Evolutionary conservation across 2,113 vertebrate genomes (phyloP).

Genomic region (Rallus limicola): DNA sequence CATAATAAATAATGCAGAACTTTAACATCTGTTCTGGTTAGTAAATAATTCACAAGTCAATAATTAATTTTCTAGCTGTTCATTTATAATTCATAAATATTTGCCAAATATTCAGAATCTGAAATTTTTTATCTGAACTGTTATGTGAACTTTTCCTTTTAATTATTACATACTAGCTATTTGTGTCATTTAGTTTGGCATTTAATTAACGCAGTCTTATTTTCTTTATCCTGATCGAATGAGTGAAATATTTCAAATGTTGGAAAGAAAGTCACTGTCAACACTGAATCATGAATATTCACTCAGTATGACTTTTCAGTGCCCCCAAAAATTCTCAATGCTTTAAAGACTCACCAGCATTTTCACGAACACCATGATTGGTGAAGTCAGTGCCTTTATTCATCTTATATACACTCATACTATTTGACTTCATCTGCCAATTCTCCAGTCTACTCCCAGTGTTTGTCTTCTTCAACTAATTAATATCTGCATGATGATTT

Average conservation of each 20-base stretch:
- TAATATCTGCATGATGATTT: neutral
- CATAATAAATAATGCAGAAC: conserved; percentile 64
- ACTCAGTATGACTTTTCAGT: neutral
- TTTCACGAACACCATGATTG: neutral
- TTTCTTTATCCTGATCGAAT: neutral
- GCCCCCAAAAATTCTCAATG: neutral
- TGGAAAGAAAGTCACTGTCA: neutral
- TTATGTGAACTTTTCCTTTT: conserved; percentile 30
- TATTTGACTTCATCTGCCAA: neutral
- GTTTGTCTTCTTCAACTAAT: neutral
- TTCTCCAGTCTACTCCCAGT: neutral
- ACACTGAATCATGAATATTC: neutral
- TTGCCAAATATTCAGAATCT: conserved; percentile 59
- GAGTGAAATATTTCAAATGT: conserved; percentile 5
- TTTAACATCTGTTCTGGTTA: conserved; percentile 62
- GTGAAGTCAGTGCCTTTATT: neutral
- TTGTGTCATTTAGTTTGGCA: conserved; percentile 23
- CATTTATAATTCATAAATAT: conserved; percentile 69
- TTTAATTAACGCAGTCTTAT: conserved; percentile 40
- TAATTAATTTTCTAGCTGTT: conserved; percentile 66
- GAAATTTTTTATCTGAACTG: conserved; percentile 40
- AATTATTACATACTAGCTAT: conserved; percentile 21
- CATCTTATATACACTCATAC: neutral
- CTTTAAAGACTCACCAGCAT: neutral
- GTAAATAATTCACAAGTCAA: conserved; percentile 69